A percentile compares a stretch with the other conserved stretches of the same genome.
These are phyloP conservation scores for Magallana ariakensis DNA, from an alignment of 1,140 invertebrate species.

Conservation along the genomic window DNA sequence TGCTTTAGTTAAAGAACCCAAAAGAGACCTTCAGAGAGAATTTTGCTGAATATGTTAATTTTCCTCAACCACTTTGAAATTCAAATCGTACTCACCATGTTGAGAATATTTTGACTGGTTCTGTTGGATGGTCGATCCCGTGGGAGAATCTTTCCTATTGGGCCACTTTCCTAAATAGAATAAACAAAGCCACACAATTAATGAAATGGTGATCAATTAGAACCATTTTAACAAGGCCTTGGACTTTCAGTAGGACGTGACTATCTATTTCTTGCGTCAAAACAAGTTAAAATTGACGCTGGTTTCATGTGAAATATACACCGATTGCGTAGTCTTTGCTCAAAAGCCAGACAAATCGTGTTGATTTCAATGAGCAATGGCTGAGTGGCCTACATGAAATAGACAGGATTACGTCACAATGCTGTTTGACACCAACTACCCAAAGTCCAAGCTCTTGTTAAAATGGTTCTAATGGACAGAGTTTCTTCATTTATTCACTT, in stretches of 20 bases:
- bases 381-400: too few relatives aligned
- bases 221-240: slow-evolving; percentile 10
- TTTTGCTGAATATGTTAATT: background rate
- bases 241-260: too few relatives aligned
- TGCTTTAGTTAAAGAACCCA: background rate
- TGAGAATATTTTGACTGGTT: slow-evolving; percentile 33
- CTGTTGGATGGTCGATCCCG: background rate
- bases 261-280: too few relatives aligned
- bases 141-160: background rate
- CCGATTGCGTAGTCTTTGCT: too few relatives aligned
- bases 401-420: too few relatives aligned
- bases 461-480: background rate
- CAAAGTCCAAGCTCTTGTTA: background rate
- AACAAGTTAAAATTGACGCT: too few relatives aligned
- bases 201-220: slow-evolving; percentile 21
- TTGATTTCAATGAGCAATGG: too few relatives aligned
- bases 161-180: slow-evolving; percentile 37
- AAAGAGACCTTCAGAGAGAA: background rate
- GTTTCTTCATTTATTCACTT: too few relatives aligned
- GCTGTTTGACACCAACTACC: too few relatives aligned
- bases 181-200: slow-evolving; percentile 21
- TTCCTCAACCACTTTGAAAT: too few relatives aligned
- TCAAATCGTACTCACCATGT: background rate
- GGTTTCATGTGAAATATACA: too few relatives aligned
- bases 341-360: too few relatives aligned